Evolutionary conservation across 2,888 invertebrate species (phyloP).

Genomic region (Epirrhoe alternata): DNA sequence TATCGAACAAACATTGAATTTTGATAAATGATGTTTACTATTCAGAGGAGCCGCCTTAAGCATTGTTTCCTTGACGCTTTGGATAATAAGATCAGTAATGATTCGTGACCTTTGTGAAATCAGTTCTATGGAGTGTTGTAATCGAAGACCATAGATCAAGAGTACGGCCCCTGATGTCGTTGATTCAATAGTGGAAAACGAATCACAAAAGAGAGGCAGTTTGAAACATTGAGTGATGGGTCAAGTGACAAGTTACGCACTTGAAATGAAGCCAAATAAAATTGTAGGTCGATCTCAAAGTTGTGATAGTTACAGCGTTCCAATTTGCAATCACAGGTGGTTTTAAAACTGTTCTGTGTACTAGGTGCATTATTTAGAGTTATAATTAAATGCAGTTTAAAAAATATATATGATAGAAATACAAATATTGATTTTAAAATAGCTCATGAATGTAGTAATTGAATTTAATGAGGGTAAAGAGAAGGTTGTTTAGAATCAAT

Average conservation of each 20-base stretch:
- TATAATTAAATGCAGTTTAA: too few relatives aligned
- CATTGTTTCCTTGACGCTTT: slow-evolving; percentile 41
- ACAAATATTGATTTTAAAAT: neutral
- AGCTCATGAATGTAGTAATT: neutral
- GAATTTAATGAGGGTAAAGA: too few relatives aligned
- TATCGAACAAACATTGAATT: slow-evolving; percentile 43
- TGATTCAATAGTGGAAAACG: slow-evolving; percentile 38
- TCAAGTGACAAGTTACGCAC: slow-evolving; percentile 19
- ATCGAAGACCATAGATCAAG: slow-evolving; percentile 41
- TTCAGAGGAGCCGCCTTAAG: slow-evolving; percentile 27
- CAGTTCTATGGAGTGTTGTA: slow-evolving; percentile 39
- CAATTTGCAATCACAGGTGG: neutral
- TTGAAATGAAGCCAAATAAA: slow-evolving; percentile 7
- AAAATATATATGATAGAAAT: neutral
- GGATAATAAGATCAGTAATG: slow-evolving; percentile 38
- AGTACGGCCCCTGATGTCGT: slow-evolving; percentile 28
- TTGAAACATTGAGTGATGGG: slow-evolving; percentile 37
- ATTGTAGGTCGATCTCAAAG: slow-evolving; percentile 19
- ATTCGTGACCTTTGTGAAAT: slow-evolving; percentile 44
- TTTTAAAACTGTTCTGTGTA: neutral
- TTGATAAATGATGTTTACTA: slow-evolving; percentile 50
- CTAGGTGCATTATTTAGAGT: too few relatives aligned
- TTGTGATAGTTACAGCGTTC: neutral
- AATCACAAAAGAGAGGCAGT: slow-evolving; percentile 31
- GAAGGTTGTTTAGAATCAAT: neutral